Percentiles rank a stretch among this genome's conserved stretches.
These are phyloP conservation scores for Catajapyx aquilonaris DNA, from an alignment of 1,140 invertebrate species.

Conservation along the genomic window DNA sequence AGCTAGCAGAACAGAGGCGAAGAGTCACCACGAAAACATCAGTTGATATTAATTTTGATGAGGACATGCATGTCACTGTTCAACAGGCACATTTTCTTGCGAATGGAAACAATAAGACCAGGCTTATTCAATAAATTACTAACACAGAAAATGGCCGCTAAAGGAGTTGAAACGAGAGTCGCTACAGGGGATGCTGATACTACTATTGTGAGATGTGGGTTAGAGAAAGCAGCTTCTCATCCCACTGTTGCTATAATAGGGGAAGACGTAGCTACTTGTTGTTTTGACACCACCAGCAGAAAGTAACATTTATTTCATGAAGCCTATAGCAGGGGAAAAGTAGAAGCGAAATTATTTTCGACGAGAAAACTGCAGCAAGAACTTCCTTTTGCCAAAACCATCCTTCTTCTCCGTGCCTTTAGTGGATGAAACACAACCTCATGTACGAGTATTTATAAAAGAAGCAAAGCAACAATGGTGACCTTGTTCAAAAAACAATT, in stretches of 20 bases:
- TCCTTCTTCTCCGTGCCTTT: slow-evolving; percentile 3
- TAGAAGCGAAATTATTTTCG: slow-evolving; percentile 1
- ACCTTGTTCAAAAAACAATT: background rate
- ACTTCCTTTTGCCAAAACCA: slow-evolving; percentile 1
- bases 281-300: background rate
- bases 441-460: background rate
- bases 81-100: slow-evolving; percentile 1
- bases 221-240: background rate
- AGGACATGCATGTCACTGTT: background rate
- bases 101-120: background rate
- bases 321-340: slow-evolving; percentile 1
- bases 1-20: slow-evolving; percentile 1
- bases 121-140: background rate
- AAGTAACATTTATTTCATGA: background rate
- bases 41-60: slow-evolving; percentile 1
- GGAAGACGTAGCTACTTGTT: background rate
- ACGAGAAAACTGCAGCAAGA: background rate
- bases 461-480: background rate
- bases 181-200: background rate
- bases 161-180: background rate
- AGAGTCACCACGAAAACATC: background rate
- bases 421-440: slow-evolving; percentile 6
- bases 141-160: background rate
- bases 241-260: background rate
- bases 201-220: background rate